These are phyloP conservation scores for Pseudolaguvia tuberculata DNA, from an alignment of 2,113 vertebrate species.

Conservation along the genomic window DNA sequence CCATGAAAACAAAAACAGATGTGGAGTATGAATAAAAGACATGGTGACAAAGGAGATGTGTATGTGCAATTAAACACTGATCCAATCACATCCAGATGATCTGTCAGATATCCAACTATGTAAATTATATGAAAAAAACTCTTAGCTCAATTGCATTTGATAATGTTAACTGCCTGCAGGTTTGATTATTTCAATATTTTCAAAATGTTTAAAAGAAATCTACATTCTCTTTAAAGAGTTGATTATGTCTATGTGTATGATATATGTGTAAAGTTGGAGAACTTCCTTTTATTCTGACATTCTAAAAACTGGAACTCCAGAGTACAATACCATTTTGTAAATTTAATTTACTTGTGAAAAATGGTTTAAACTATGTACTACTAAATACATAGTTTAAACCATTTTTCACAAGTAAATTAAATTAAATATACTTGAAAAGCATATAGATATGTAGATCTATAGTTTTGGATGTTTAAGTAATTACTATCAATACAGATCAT, in stretches of 20 bases:
- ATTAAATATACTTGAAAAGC: neutral
- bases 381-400: too few relatives aligned
- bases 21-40: slow-evolving; percentile 34
- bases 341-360: neutral
- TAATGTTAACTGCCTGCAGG: neutral
- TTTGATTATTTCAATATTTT: neutral
- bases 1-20: slow-evolving; percentile 47
- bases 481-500: neutral
- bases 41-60: slow-evolving; percentile 21
- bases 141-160: too few relatives aligned
- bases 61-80: slow-evolving; percentile 30
- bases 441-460: neutral
- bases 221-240: neutral
- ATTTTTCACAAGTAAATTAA: neutral
- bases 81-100: slow-evolving; percentile 14
- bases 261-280: neutral
- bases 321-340: neutral
- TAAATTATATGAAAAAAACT: slow-evolving; percentile 1
- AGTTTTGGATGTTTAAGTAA: neutral
- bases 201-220: neutral
- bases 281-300: neutral
- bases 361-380: neutral
- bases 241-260: too few relatives aligned
- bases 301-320: neutral
- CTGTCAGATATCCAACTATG: neutral